These are phyloP conservation scores for Frankliniella intonsa DNA, from an alignment of 2,888 invertebrate genomes.

Conservation along the genomic window DNA sequence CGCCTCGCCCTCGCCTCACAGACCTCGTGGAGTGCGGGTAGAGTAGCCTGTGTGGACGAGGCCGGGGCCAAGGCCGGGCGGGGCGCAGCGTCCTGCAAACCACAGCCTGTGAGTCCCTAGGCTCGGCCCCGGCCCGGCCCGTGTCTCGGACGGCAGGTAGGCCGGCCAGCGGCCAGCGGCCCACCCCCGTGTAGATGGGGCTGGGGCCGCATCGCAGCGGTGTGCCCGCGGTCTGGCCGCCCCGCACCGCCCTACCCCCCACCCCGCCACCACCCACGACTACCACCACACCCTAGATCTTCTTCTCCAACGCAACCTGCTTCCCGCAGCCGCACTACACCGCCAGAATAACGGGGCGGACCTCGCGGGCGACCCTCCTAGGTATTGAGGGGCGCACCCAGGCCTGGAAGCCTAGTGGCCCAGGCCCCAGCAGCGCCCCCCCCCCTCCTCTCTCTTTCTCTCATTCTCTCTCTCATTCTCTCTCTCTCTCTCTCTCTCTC, in stretches of 20 bases:
- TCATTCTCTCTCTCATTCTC: not conserved
- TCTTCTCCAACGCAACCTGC: too few relatives aligned
- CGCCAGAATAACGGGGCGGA: too few relatives aligned
- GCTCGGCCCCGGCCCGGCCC: not conserved
- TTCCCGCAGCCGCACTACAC: too few relatives aligned
- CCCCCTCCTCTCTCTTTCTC: not conserved
- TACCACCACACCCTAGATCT: too few relatives aligned
- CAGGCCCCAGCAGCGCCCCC: not conserved
- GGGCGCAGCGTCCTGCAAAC: too few relatives aligned
- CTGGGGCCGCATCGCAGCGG: not conserved
- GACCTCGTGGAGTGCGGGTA: too few relatives aligned
- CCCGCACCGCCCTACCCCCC: not conserved
- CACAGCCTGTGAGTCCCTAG: too few relatives aligned
- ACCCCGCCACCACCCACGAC: not conserved
- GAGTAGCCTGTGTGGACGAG: too few relatives aligned
- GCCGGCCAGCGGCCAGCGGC: not conserved
- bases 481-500: not conserved
- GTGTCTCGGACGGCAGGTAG: not conserved
- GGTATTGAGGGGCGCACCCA: not conserved
- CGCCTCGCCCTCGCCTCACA: too few relatives aligned
- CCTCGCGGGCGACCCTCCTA: too few relatives aligned
- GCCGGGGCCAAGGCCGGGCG: too few relatives aligned
- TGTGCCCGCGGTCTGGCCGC: not conserved
- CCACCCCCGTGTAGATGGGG: not conserved
- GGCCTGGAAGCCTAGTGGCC: not conserved